Evolutionary conservation across 2,888 invertebrate species (phyloP).

Genomic region (Eupithecia subumbrata): DNA sequence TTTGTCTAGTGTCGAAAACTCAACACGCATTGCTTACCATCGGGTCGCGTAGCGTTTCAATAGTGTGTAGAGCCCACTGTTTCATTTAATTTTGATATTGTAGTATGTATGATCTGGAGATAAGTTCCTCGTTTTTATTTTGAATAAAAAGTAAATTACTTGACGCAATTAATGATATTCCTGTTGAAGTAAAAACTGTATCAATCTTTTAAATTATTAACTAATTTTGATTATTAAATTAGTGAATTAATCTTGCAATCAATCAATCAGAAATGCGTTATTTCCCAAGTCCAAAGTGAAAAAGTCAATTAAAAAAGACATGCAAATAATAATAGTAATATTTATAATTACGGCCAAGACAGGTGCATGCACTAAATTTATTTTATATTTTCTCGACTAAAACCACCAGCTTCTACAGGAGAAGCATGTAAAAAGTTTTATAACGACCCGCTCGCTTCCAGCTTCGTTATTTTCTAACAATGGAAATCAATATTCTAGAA

Average conservation of each 20-base stretch:
- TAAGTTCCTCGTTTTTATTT: background rate
- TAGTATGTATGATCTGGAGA: no score
- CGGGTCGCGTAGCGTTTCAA: no score
- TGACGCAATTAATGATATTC: background rate
- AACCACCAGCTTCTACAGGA: background rate
- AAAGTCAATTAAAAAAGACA: background rate
- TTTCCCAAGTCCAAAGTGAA: background rate
- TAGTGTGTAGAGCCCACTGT: no score
- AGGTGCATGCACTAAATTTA: background rate
- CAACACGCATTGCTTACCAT: no score
- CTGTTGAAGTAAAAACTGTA: background rate
- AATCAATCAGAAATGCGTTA: background rate
- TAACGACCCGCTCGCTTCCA: slow-evolving; percentile 26
- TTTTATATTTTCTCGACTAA: background rate
- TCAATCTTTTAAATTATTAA: no score
- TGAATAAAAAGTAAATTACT: background rate
- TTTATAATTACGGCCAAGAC: background rate
- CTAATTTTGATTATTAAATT: no score
- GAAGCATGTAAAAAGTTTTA: slow-evolving; percentile 11
- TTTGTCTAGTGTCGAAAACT: no score
- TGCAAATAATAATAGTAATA: no score
- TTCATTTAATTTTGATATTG: no score
- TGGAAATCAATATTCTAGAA: slow-evolving; percentile 33
- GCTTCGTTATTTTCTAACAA: slow-evolving; percentile 35
- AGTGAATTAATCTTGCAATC: background rate